Percentiles rank a stretch among this genome's conserved stretches.
These are phyloP conservation scores for Chouioia cunea DNA, from an alignment of 2,888 invertebrate genomes.

Conservation along the genomic window DNA sequence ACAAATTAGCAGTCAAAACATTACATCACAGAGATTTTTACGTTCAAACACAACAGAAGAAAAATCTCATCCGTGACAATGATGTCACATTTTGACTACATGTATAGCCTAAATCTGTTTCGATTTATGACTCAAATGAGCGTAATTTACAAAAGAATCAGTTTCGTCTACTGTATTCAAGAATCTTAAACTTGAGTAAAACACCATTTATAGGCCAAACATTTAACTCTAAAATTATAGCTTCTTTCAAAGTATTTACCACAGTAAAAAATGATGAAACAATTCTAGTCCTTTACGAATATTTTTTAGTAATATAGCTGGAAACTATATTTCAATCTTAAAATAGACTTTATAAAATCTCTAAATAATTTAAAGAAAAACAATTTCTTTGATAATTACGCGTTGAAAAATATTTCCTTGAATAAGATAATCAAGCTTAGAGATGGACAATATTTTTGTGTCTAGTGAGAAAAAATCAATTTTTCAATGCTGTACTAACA, in stretches of 20 bases:
- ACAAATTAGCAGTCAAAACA: slow-evolving; percentile 45
- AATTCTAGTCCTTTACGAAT: slow-evolving; percentile 28
- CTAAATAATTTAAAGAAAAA: slow-evolving; percentile 34
- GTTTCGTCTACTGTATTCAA: slow-evolving; percentile 24
- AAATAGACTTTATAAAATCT: slow-evolving; percentile 42
- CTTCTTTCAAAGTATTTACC: slow-evolving; percentile 14
- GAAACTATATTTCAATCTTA: slow-evolving; percentile 28
- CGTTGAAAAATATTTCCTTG: slow-evolving; percentile 35
- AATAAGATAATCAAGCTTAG: slow-evolving; percentile 33
- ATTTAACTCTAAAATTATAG: slow-evolving; percentile 28
- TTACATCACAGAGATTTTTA: slow-evolving; percentile 43
- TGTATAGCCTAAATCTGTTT: slow-evolving; percentile 41
- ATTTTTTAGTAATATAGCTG: slow-evolving; percentile 26
- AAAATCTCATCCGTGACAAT: slow-evolving; percentile 31
- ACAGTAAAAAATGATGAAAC: slow-evolving; percentile 18
- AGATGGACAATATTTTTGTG: slow-evolving; percentile 36
- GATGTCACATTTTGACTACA: slow-evolving; percentile 43
- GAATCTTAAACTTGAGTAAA: slow-evolving; percentile 31
- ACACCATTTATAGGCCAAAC: slow-evolving; percentile 29
- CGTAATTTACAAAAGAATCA: slow-evolving; percentile 34
- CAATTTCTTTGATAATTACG: slow-evolving; percentile 24
- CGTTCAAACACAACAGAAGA: slow-evolving; percentile 25
- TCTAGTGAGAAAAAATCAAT: slow-evolving; percentile 37
- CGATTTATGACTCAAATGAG: slow-evolving; percentile 40
- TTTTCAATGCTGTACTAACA: slow-evolving; percentile 33